Base-by-base conservation (phyloP, 2,113 vertebrate genomes). In the Colossoma macropomum region DNA sequence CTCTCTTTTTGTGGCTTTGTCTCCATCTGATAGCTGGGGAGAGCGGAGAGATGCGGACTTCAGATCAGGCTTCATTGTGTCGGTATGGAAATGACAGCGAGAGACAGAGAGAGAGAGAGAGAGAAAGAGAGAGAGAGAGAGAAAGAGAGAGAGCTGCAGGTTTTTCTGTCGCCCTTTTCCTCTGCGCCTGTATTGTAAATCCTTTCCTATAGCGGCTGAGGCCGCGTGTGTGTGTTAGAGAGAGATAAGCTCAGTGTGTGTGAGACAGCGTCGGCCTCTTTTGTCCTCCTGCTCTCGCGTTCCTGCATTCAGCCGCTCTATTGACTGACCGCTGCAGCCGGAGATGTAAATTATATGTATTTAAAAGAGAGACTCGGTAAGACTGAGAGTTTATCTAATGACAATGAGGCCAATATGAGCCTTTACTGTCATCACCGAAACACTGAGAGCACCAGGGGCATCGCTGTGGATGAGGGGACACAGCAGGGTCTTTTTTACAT, bases 171-270 rank as follows among this genome's bases (percentile, higher is more conserved):
- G 69, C 70, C 91, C 81, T 89, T 92, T 92, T 91, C 85, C 89
- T 77, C 72, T 28, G 45, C 87, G 88, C 86, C 71, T 90, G 89
- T 89, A 92, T 93, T 92, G 91, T 94, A 95, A 95, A 95, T 94
- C 93, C 92, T 91, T 92, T 91, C 92, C 90, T 92, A 89, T 91
- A 90, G 91, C 89, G 80, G 83, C 89, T 90, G 89, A 90, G 91
- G 86, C 88, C 88, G 90, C 17, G 87, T 89, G 90, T 82, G 92
- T 88, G 92, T 94, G 93, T 87, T 91, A 82, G 92, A 89, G 89
- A 86, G 91, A 95, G 94, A 94, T 95, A 95, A 94, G 94, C 84
- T 71, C 81, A 85, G 85, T 89, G 91, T 25, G 88, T 83, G 88
- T 90, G 92, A 92, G 89, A 52, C 10, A 52, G 15, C 87, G 59